Evolutionary conservation across 2,113 vertebrate genomes (phyloP).

Genomic region (Eudyptes chrysolophus): DNA sequence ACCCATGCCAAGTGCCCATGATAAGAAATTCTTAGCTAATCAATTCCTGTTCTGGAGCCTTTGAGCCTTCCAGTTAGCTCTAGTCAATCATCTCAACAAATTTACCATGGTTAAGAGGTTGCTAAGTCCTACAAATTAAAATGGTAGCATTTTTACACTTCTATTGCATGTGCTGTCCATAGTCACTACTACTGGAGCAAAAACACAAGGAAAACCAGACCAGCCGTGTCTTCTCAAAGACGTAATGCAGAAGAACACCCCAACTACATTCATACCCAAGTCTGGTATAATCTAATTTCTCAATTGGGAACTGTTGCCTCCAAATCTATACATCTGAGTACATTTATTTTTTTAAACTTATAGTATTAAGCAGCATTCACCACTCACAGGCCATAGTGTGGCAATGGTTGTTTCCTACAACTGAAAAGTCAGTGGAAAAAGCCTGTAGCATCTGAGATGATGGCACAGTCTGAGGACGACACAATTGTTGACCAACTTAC

Average conservation of each 20-base stretch:
- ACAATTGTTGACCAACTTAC: background rate
- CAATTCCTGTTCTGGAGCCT: background rate
- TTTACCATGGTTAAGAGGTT: background rate
- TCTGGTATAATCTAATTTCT: background rate
- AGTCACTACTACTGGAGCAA: background rate
- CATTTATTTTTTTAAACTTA: background rate
- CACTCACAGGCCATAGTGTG: accelerated
- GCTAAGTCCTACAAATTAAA: background rate
- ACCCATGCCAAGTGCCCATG: background rate
- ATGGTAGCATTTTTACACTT: background rate
- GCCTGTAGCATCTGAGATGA: background rate
- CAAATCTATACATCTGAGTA: background rate
- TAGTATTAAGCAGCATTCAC: background rate
- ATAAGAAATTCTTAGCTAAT: background rate
- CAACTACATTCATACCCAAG: background rate
- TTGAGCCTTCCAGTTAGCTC: background rate
- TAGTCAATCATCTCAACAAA: background rate
- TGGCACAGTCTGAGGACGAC: background rate
- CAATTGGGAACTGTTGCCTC: background rate
- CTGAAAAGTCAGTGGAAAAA: background rate
- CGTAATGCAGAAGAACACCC: background rate
- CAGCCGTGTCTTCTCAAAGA: background rate
- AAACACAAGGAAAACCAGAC: background rate
- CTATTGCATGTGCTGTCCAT: background rate
- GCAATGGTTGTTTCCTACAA: background rate